Conservation (phyloP, 1,140 invertebrate genomes). For the Drosophila ogumai region DNA sequence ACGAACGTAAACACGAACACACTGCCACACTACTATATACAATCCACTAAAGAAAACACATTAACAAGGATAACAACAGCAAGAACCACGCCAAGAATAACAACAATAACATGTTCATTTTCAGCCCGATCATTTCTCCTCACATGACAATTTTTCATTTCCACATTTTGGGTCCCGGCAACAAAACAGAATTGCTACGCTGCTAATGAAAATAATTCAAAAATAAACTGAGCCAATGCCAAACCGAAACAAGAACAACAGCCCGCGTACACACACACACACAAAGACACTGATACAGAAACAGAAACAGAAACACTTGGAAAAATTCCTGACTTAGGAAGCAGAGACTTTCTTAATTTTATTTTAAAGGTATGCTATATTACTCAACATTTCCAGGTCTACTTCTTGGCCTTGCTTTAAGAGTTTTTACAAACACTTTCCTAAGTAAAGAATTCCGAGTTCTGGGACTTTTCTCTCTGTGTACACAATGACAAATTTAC, state of each 20-base stretch:
- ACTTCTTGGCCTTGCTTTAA: too few relatives aligned
- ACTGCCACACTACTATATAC: slow-evolving; percentile 14
- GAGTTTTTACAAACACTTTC: not conserved
- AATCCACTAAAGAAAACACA: slow-evolving; percentile 39
- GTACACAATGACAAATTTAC: slow-evolving; percentile 41
- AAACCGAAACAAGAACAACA: slow-evolving; percentile 65
- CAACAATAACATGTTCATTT: slow-evolving; percentile 40
- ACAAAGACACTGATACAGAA: slow-evolving; percentile 15
- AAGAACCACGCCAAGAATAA: slow-evolving; percentile 17
- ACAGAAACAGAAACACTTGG: slow-evolving; percentile 13
- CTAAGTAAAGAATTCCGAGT: not conserved
- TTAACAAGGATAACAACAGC: slow-evolving; percentile 32
- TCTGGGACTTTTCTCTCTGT: not conserved
- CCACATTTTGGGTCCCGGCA: slow-evolving; percentile 37
- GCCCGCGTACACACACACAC: slow-evolving; percentile 42
- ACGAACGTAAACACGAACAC: slow-evolving; percentile 45
- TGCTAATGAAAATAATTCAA: slow-evolving; percentile 55
- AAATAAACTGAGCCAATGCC: slow-evolving; percentile 62
- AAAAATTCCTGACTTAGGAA: not conserved
- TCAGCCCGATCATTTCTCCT: slow-evolving; percentile 36
- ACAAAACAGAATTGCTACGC: slow-evolving; percentile 32
- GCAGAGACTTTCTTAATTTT: not conserved
- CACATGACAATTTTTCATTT: slow-evolving; percentile 50
- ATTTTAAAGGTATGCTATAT: not conserved
- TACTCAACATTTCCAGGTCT: too few relatives aligned